Evolutionary conservation across 2,888 invertebrate species (phyloP).

Genomic region (Oscheius myriophilus): DNA sequence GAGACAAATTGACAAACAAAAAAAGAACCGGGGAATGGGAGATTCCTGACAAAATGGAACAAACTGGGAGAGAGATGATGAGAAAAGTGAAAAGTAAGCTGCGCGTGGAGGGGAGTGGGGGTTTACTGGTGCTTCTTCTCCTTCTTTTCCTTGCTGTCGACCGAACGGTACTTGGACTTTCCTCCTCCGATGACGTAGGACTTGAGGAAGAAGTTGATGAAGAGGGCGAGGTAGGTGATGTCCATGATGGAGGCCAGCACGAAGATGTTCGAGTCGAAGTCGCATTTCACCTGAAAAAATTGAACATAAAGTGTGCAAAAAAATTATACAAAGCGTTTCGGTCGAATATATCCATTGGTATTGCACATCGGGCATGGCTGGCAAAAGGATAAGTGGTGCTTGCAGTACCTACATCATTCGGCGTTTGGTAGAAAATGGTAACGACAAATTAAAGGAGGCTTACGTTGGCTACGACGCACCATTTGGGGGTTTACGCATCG

Average conservation of each 20-base stretch:
- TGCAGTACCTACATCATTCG: too few relatives aligned
- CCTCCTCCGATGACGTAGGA: slow-evolving; percentile 55
- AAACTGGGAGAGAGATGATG: neutral
- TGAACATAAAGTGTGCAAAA: neutral
- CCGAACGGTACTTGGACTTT: slow-evolving; percentile 52
- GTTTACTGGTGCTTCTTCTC: slow-evolving; percentile 21
- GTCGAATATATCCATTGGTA: neutral
- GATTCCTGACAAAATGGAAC: slow-evolving; percentile 3
- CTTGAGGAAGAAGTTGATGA: slow-evolving; percentile 66
- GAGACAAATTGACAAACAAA: neutral
- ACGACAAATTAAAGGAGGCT: too few relatives aligned
- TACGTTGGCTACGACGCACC: too few relatives aligned
- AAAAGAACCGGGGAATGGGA: slow-evolving; percentile 3
- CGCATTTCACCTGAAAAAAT: slow-evolving; percentile 46
- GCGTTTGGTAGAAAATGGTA: too few relatives aligned
- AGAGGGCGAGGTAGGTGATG: slow-evolving; percentile 61
- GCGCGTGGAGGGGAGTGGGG: neutral
- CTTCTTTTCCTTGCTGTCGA: slow-evolving; percentile 20
- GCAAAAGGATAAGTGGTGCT: too few relatives aligned
- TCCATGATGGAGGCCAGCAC: slow-evolving; percentile 62
- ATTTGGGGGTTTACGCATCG: too few relatives aligned
- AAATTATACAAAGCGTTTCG: neutral
- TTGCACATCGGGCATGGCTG: too few relatives aligned
- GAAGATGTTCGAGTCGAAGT: slow-evolving; percentile 52
- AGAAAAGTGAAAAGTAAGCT: neutral